Evolutionary conservation across 2,888 invertebrate genomes (phyloP), one percentile per base, ranked within the genome.

Genomic region (Desoria tigrina): DNA sequence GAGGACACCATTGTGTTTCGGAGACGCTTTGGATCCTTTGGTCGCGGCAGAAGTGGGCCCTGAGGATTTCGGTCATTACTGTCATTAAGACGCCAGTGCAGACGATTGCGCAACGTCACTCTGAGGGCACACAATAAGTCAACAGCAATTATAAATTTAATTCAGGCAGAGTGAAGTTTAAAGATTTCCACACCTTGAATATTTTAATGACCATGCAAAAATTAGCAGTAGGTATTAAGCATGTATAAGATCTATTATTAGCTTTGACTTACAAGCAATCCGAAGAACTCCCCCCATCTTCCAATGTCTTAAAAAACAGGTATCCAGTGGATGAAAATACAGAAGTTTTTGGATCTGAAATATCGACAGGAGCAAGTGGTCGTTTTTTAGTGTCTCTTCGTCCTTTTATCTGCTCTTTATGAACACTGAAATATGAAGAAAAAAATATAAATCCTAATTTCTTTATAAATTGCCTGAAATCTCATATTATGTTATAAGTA

Each of bases 41-140:
- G 68, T 59, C 59, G 97, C 0, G 97, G 98, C 80, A 89, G 92
- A n/a, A 63, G 23, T 6, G 59, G 32, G 2, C 60, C 56, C 11
- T 45, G 54, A 24, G 70, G 70, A 32, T 67, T 65, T 32, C 65
- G 45, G 32, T 67, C 65, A 42, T 67, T 65, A 28, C 59, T 63
- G 18, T 72, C 72, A 23, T 68, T 51, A 27, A 72, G 64, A 23
- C 65, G 58, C 70, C 72, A 67, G 56, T 72, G 70, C 42, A 74
- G 23, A 0, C 72, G 66, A 42, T 72, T 74, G n/a, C 70, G 72
- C 67, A 70, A 69, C 4, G 74, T 68, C 16, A 42, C 24, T 23
- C 21, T 32, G 14, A 18, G 6, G 21, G 18, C n/a, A n/a, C n/a
- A n/a, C n/a, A n/a, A n/a, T n/a, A n/a, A n/a, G n/a, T n/a, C n/a